These are phyloP conservation scores for Onychomys leucogaster DNA, from an alignment of 2,797 vertebrate species.

Conservation along the genomic window DNA sequence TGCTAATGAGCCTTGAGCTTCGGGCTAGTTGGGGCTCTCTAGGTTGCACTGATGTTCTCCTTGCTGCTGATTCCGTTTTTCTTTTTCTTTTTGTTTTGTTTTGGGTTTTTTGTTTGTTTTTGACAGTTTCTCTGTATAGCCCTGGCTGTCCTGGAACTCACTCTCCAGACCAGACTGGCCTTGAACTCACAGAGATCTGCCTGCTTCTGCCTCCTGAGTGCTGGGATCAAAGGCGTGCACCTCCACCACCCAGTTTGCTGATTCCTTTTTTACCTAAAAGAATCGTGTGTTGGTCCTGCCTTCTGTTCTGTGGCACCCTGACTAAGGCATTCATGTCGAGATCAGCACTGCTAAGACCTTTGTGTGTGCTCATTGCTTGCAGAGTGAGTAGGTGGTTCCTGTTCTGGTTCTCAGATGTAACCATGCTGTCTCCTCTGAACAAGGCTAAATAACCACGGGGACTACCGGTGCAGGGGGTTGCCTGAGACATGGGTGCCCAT, in stretches of 20 bases:
- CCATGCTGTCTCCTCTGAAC: neutral
- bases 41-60: neutral
- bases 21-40: neutral
- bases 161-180: neutral
- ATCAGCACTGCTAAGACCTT: neutral
- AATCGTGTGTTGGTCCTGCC: neutral
- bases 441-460: neutral
- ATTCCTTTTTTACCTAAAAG: neutral
- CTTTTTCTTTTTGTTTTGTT: neutral
- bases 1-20: neutral
- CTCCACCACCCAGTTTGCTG: neutral
- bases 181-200: neutral
- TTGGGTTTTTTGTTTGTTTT: neutral
- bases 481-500: too few relatives aligned
- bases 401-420: neutral
- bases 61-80: neutral
- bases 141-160: neutral
- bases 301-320: neutral
- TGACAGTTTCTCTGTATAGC: neutral
- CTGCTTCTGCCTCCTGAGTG: neutral
- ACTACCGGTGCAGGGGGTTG: neutral
- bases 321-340: neutral
- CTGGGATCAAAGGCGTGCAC: neutral
- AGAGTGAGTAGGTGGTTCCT: neutral
- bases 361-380: neutral